These are phyloP conservation scores for Miichthys miiuy DNA, from an alignment of 2,797 vertebrate genomes.

Conservation along the genomic window DNA sequence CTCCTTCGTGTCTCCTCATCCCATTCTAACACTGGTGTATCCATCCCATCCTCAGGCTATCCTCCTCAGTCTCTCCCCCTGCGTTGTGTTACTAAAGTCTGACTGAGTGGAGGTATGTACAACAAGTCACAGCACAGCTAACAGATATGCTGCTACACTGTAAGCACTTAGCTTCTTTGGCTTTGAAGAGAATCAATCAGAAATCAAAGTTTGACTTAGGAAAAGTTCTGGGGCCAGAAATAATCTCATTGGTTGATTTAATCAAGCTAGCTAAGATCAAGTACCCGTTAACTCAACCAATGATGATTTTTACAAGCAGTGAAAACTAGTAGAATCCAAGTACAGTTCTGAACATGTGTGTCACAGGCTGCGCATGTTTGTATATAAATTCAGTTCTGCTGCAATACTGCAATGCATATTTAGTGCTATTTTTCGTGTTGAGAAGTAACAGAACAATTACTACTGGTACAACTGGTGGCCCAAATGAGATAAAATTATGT, in stretches of 20 bases:
- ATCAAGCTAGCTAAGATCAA: background rate
- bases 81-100: constrained; percentile 88
- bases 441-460: background rate
- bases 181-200: constrained; percentile 21
- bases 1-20: constrained; percentile 46
- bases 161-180: constrained; percentile 44
- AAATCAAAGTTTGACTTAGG: background rate
- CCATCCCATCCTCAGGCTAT: constrained; percentile 83
- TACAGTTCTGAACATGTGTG: background rate
- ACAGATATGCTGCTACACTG: constrained; percentile 7
- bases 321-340: background rate
- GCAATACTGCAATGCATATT: background rate
- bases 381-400: background rate
- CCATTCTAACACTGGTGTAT: constrained; percentile 74
- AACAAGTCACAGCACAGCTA: constrained; percentile 48
- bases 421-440: background rate
- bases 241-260: background rate
- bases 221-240: constrained; percentile 5
- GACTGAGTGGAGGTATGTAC: constrained; percentile 84
- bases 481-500: background rate
- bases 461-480: background rate
- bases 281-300: background rate
- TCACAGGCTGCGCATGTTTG: background rate
- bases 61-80: constrained; percentile 79
- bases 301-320: background rate